Conservation (phyloP, 2,888 invertebrate genomes). For the Epinotia brunnichana region DNA sequence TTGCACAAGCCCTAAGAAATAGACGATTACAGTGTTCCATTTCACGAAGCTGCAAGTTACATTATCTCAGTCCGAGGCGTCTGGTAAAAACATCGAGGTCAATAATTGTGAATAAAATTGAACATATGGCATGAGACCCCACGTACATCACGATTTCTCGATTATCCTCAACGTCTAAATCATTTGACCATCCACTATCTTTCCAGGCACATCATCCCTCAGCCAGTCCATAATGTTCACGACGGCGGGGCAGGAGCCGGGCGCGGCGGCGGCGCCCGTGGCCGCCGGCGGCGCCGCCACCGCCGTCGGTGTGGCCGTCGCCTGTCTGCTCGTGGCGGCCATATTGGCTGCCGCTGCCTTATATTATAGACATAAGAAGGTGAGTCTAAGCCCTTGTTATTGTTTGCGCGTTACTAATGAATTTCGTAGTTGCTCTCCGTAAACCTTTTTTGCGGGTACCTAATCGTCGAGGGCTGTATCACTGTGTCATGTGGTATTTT, state of each 20-base stretch:
- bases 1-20: no score
- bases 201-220: slow-evolving; percentile 87
- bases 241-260: slow-evolving; percentile 88
- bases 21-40: no score
- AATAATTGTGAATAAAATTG: no score
- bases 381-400: slow-evolving; percentile 46
- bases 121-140: no score
- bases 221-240: slow-evolving; percentile 90
- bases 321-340: slow-evolving; percentile 85
- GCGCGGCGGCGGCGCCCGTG: slow-evolving; percentile 86
- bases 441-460: no score
- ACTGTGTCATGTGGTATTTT: no score
- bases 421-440: no score
- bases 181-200: neutral
- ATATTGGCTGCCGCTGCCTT: slow-evolving; percentile 85
- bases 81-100: no score
- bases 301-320: slow-evolving; percentile 86
- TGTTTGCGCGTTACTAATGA: neutral
- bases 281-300: slow-evolving; percentile 83
- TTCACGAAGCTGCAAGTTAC: no score
- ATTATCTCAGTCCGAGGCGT: no score
- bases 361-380: slow-evolving; percentile 85
- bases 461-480: no score
- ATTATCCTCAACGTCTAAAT: neutral
- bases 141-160: no score